Conservation (phyloP, 2,113 vertebrate species). For the Eidolon helvum region DNA sequence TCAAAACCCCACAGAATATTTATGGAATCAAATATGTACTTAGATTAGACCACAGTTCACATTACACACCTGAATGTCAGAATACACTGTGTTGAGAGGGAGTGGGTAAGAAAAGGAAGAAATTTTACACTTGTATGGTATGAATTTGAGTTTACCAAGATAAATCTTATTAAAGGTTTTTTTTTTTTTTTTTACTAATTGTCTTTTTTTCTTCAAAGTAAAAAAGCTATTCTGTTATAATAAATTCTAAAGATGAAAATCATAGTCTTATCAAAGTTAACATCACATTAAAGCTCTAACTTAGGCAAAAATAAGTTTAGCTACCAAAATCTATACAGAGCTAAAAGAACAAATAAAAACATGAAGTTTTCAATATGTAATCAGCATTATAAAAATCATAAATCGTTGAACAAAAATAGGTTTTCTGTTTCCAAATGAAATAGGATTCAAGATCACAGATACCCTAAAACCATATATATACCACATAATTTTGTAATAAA, state of each 20-base stretch:
- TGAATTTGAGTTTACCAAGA: not conserved
- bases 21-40: not conserved
- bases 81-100: not conserved
- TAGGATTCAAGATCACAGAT: slow-evolving; percentile 22
- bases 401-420: slow-evolving; percentile 53
- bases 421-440: slow-evolving; percentile 57
- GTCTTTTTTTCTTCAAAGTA: slow-evolving; percentile 7
- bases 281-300: not conserved
- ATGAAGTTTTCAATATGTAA: slow-evolving; percentile 22
- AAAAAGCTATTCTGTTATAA: not conserved
- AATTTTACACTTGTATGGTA: not conserved
- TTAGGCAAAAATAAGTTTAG: slow-evolving; percentile 26
- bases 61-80: not conserved
- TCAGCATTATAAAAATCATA: slow-evolving; percentile 45
- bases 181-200: not conserved
- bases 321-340: slow-evolving; percentile 15
- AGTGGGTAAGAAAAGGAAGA: not conserved
- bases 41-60: not conserved
- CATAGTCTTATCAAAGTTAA: not conserved
- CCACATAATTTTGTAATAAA: slow-evolving; percentile 58
- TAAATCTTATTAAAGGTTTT: not conserved
- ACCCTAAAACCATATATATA: slow-evolving; percentile 48
- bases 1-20: slow-evolving; percentile 24
- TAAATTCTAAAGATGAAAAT: slow-evolving; percentile 23
- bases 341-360: slow-evolving; percentile 21